A percentile compares a stretch with the other conserved stretches of the same genome.
These are phyloP conservation scores for Python bivittatus DNA, from an alignment of 2,113 vertebrate genomes.

Conservation along the genomic window DNA sequence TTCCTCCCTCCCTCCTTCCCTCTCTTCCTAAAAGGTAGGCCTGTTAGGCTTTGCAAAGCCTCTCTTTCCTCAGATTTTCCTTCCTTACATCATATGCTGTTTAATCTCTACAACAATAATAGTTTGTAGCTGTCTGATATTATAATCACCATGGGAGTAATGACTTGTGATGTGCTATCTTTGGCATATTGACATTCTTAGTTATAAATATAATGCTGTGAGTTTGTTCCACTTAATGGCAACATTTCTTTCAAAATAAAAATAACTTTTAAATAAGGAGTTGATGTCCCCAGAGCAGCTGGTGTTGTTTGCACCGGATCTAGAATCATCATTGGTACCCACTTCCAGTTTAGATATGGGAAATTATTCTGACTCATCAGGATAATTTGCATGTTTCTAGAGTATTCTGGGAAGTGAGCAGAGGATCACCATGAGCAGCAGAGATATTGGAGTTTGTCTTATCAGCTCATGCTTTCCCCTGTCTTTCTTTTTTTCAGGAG, in stretches of 20 bases:
- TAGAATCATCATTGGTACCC: too few relatives aligned
- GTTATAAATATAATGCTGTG: not conserved
- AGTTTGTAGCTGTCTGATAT: not conserved
- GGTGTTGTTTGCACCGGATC: not conserved
- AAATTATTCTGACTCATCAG: not conserved
- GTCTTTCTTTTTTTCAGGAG: not conserved
- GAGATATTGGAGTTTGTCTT: not conserved
- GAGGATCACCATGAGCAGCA: not conserved
- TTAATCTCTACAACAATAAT: slow-evolving; percentile 24
- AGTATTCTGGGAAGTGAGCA: not conserved
- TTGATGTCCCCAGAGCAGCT: not conserved
- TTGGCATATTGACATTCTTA: not conserved
- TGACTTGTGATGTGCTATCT: slow-evolving; percentile 35
- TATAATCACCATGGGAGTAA: slow-evolving; percentile 44
- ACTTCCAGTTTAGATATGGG: not conserved
- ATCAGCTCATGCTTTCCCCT: not conserved
- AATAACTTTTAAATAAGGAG: not conserved
- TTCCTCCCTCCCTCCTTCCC: not conserved
- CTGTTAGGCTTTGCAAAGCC: not conserved
- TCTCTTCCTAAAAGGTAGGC: not conserved
- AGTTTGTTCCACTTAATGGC: slow-evolving; percentile 25
- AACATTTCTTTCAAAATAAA: not conserved
- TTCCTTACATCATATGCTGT: not conserved
- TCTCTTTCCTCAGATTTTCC: not conserved
- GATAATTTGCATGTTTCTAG: not conserved